Evolutionary conservation across 2,888 invertebrate species (phyloP).

Genomic region (Sicus ferrugineus): DNA sequence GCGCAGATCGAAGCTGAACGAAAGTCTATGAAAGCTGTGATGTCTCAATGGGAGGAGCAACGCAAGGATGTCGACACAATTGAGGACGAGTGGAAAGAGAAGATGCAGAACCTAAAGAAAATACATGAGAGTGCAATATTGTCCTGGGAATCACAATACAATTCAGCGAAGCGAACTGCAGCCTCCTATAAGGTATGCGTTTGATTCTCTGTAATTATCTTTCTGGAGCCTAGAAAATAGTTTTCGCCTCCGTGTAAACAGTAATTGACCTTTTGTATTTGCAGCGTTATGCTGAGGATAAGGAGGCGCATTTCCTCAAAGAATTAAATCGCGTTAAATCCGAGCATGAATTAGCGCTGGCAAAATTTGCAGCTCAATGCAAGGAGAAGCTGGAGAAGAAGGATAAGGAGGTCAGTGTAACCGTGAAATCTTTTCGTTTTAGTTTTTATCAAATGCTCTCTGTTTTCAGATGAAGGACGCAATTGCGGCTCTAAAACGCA

Average conservation of each 20-base stretch:
- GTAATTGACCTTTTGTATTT: slow-evolving; percentile 7
- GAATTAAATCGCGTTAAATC: slow-evolving; percentile 73
- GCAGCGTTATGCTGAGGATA: slow-evolving; percentile 71
- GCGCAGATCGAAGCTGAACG: slow-evolving; percentile 64
- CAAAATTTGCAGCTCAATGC: slow-evolving; percentile 54
- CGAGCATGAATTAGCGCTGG: slow-evolving; percentile 65
- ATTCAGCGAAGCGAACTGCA: slow-evolving; percentile 71
- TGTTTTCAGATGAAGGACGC: slow-evolving; percentile 40
- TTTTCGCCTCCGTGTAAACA: too few species aligned
- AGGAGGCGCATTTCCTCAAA: slow-evolving; percentile 70
- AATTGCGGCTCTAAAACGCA: slow-evolving; percentile 36
- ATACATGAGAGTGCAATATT: slow-evolving; percentile 66
- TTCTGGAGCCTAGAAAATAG: too few species aligned
- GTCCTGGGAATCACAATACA: slow-evolving; percentile 69
- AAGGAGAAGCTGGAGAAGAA: slow-evolving; percentile 54
- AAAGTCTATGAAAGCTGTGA: slow-evolving; percentile 64
- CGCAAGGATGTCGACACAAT: slow-evolving; percentile 65
- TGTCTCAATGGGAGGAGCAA: slow-evolving; percentile 65
- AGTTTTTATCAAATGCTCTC: neutral
- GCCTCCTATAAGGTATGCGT: slow-evolving; percentile 68
- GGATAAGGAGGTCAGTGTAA: slow-evolving; percentile 46
- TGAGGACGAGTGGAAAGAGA: slow-evolving; percentile 65
- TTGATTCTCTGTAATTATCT: too few species aligned
- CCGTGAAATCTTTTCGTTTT: neutral
- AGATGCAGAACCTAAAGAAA: slow-evolving; percentile 66